Conservation (phyloP, 2,113 vertebrate species). For the Myotis lucifugus region DNA sequence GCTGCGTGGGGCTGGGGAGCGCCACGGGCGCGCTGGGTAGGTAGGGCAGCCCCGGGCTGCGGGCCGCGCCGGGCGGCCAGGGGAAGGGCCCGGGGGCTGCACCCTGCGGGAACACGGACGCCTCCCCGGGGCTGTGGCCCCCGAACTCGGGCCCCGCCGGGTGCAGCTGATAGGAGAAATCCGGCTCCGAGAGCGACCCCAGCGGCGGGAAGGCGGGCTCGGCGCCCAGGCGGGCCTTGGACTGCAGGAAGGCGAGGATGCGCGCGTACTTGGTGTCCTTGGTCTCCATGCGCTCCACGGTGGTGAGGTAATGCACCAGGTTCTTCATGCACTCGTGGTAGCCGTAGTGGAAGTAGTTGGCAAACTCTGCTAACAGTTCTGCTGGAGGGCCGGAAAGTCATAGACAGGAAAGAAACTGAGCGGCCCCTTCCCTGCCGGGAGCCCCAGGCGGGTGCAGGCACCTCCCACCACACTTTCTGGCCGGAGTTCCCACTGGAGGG, state of each 20-base stretch:
- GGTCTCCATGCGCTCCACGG: slow-evolving; percentile 96
- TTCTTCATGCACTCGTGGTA: slow-evolving; percentile 99
- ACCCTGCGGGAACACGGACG: slow-evolving; percentile 87
- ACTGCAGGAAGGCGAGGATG: slow-evolving; percentile 97
- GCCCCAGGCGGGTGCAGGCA: neutral
- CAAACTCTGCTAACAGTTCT: slow-evolving; percentile 96
- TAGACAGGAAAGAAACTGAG: neutral
- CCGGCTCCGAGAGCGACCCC: slow-evolving; percentile 88
- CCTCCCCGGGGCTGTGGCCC: slow-evolving; percentile 87
- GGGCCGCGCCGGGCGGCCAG: slow-evolving; percentile 88
- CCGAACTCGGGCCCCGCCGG: slow-evolving; percentile 89
- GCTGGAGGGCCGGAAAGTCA: slow-evolving; percentile 75
- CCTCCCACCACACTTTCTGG: neutral
- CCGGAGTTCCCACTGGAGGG: neutral
- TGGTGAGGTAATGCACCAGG: slow-evolving; percentile 97
- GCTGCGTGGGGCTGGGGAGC: slow-evolving; percentile 87
- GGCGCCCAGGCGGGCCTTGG: slow-evolving; percentile 91
- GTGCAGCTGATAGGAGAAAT: slow-evolving; percentile 90
- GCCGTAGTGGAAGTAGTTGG: slow-evolving; percentile 99
- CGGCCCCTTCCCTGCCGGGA: neutral
- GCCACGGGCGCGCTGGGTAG: slow-evolving; percentile 85
- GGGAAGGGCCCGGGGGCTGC: slow-evolving; percentile 87
- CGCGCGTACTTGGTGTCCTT: slow-evolving; percentile 98
- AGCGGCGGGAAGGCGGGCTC: slow-evolving; percentile 91
- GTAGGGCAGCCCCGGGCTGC: slow-evolving; percentile 89